These are phyloP conservation scores for Calephelis virginiensis DNA, from an alignment of 1,140 invertebrate genomes.

Conservation along the genomic window DNA sequence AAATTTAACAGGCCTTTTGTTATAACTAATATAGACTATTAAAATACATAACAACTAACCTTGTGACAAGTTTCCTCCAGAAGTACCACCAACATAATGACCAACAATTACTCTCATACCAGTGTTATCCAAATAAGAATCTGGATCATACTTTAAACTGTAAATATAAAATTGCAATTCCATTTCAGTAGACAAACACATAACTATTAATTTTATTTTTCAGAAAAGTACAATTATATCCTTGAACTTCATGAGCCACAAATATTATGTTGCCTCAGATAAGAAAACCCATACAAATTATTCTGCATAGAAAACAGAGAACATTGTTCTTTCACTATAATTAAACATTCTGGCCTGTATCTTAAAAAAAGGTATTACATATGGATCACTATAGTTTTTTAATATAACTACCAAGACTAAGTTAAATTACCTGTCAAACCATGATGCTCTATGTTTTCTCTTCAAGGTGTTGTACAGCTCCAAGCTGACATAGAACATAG, in stretches of 20 bases:
- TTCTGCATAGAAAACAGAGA: too few species aligned
- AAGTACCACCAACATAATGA: conserved; percentile 87
- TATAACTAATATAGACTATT: not conserved
- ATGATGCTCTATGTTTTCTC: conserved; percentile 46
- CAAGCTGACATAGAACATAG: conserved; percentile 65
- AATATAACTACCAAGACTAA: not conserved
- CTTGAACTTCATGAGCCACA: too few species aligned
- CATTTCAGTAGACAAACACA: not conserved
- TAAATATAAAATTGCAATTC: conserved; percentile 30
- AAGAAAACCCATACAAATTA: too few species aligned
- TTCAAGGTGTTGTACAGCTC: conserved; percentile 57
- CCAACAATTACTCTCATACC: conserved; percentile 90
- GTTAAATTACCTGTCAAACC: conserved; percentile 53
- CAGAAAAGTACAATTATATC: not conserved
- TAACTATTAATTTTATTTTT: not conserved
- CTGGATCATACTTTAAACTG: conserved; percentile 56
- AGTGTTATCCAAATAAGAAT: conserved; percentile 83
- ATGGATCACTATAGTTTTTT: too few species aligned
- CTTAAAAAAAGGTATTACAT: too few species aligned
- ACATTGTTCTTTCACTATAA: too few species aligned
- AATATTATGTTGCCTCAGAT: too few species aligned
- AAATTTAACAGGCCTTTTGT: too few species aligned
- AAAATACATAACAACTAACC: conserved; percentile 70
- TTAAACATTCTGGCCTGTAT: too few species aligned
- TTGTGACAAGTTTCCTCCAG: conserved; percentile 83